phyloP scores from a whole-genome alignment of 2,113 vertebrate species.

The Centrocercus urophasianus region DNA sequence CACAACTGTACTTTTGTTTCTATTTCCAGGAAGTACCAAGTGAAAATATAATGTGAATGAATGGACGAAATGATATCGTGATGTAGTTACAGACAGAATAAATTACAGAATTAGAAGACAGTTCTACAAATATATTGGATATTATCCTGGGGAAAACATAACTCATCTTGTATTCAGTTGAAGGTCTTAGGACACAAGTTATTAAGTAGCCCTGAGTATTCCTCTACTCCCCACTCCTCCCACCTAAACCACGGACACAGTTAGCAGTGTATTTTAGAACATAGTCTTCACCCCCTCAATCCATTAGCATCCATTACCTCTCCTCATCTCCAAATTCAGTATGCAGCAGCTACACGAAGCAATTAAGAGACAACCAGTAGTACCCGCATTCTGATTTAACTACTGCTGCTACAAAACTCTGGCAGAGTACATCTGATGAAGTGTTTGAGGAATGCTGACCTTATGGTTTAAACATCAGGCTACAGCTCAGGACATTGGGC shows the following conservation, averaged over 20 bases:
- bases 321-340: not conserved
- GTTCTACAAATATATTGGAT: not conserved
- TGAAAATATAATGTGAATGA: not conserved
- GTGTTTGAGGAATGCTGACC: not conserved
- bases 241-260: accelerated
- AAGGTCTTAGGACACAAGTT: not conserved
- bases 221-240: not conserved
- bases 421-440: not conserved
- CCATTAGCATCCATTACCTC: not conserved
- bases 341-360: not conserved
- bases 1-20: not conserved
- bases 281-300: not conserved
- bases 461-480: not conserved
- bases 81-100: not conserved
- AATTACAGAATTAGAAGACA: not conserved
- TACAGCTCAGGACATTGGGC: not conserved
- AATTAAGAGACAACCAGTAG: not conserved
- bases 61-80: not conserved
- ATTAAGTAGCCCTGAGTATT: not conserved
- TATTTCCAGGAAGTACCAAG: not conserved
- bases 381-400: not conserved
- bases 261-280: not conserved
- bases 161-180: not conserved
- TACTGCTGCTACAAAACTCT: not conserved
- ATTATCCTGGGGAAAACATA: not conserved